Conservation (phyloP, 2,888 invertebrate genomes). For the Tortrix viridana region DNA sequence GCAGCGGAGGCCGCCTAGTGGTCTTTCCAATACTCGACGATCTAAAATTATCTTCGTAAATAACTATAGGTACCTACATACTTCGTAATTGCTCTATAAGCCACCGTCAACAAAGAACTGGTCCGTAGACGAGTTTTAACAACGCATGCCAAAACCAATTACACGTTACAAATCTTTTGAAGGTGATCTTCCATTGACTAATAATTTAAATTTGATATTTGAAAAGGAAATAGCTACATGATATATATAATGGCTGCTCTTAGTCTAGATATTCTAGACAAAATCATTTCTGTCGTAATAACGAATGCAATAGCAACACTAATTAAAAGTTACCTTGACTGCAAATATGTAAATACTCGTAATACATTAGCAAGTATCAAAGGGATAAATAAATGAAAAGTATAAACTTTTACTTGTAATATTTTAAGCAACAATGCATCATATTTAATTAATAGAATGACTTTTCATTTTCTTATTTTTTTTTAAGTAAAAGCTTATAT, state of each 20-base stretch:
- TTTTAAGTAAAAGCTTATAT: no score
- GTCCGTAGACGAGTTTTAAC: slow-evolving; percentile 34
- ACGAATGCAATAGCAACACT: no score
- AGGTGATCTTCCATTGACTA: slow-evolving; percentile 9
- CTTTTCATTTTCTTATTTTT: no score
- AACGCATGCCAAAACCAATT: slow-evolving; percentile 35
- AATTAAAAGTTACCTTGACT: slow-evolving; percentile 13
- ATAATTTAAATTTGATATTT: slow-evolving; percentile 17
- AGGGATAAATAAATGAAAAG: no score
- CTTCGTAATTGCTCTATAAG: slow-evolving; percentile 46
- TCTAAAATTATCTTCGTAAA: slow-evolving; percentile 50
- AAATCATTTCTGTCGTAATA: slow-evolving; percentile 2
- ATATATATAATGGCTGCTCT: slow-evolving; percentile 4
- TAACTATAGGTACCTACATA: slow-evolving; percentile 48
- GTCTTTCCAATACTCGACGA: slow-evolving; percentile 55
- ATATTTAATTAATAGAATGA: no score
- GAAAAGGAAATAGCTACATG: slow-evolving; percentile 19
- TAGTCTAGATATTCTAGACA: slow-evolving; percentile 28
- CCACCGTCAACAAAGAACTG: slow-evolving; percentile 38
- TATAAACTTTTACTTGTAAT: no score
- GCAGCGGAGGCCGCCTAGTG: slow-evolving; percentile 70
- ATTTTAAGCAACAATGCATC: no score
- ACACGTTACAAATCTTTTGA: slow-evolving; percentile 27
- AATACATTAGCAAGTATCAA: no score
- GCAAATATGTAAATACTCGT: slow-evolving; percentile 5